Evolutionary conservation across 2,113 vertebrate species (phyloP), one percentile per base, ranked within the genome.

Genomic region (Amphiprion ocellaris): DNA sequence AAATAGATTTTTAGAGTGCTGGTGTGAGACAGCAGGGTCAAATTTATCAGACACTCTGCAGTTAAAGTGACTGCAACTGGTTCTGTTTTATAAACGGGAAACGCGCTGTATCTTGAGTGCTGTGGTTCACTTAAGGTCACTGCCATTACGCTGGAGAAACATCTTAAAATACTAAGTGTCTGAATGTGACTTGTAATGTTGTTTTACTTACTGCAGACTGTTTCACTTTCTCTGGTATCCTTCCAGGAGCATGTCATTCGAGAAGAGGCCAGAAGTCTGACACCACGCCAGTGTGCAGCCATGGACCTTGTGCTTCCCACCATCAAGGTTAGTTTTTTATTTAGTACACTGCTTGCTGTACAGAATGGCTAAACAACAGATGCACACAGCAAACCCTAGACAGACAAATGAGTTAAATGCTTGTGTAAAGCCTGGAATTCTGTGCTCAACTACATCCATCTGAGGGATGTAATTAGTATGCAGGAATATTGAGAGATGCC

Each of bases 261-360:
- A 74, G 98, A 99, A 72, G 97, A 99, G 79, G 93, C 96, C 83
- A 96, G 94, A 67, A 98, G 97, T 89, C 94, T 99, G 91, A 96
- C 94, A 0, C 95, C 96, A 69, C 93, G 97, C 85, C 98, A 99
- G 76, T 99, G 97, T 76, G 95, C 97, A 6, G 81, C 97, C 74
- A 97, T 99, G 98, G 98, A 99, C 52, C 95, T 95, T 14, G 97
- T 97, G 49, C 94, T 99, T 61, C 96, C 96, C 55, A 99, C 98
- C 68, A 96, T 98, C 89, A 99, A 99, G 97, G 98, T 99, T 73
- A 81, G 84, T 65, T 61, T 81, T 50, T 24, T 78, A 61, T 66
- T 10, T 6, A 54, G 71, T 21, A 54, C 39, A 14, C 14, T 23
- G 58, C 65, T 62, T 23, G 41, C 23, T 6, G 14, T 61, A n/a